Base-by-base conservation (phyloP, 2,113 vertebrate genomes). In the Anarrhichthys ocellatus region DNA sequence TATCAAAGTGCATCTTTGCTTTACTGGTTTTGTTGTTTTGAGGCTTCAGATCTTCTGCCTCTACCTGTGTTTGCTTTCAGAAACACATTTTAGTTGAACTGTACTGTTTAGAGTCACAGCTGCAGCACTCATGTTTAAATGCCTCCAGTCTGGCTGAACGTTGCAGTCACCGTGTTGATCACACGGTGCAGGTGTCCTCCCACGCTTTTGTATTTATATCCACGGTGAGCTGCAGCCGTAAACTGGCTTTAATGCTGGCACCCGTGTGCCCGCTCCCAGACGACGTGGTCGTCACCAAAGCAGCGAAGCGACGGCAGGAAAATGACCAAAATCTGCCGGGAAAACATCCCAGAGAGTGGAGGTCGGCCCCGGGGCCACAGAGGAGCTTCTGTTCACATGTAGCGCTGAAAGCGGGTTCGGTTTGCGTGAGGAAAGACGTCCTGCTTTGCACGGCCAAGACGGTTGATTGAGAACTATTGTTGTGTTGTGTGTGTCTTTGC, bases 181-280 rank as follows among this genome's bases (percentile, higher is more conserved):
- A 69, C 61, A 74, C 74, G 2, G 54, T 38, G 56, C 59, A 54
- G 58, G 50, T 54, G 71, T 73, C 54, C 59, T 32, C 46, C 61
- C 61, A 44, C 44, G 42, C 27, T n/a, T 50, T 34, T 56, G 36
- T 80, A 73, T 88, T 76, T 73, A 69, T 64, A 70, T 56, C 32
- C 77, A 38, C 0, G 7, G 18, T 18, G 70, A 42, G 61, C 36
- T 46, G 46, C 29, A 44, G 67, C 68, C 54, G 27, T 72, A 40
- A 74, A 72, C 34, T 38, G 24, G 24, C 22, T 56, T 46, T 56
- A 61, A 56, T 0, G 69, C 27, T 9, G 76, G 75, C 75, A 74
- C 63, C 75, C 5, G 29, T 9, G 56, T 3, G 32, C 18, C n/a
- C 2, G 48, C 32, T 61, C 24, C 52, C 75, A 52, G 50, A 50